phyloP scores from a whole-genome alignment of 2,888 invertebrate genomes.

The Villa cingulata region DNA sequence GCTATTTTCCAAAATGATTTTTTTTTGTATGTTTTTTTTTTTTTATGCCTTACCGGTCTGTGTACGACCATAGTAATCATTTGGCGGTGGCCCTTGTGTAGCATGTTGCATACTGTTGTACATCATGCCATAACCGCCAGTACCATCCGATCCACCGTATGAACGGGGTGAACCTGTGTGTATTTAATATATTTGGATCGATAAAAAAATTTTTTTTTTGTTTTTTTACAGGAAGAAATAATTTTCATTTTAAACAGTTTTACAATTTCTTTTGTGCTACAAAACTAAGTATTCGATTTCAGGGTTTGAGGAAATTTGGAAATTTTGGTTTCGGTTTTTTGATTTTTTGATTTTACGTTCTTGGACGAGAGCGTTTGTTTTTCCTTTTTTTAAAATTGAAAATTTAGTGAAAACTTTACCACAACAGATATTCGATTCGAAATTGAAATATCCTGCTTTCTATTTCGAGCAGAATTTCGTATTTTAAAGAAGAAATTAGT shows the following conservation, averaged over 20 bases:
- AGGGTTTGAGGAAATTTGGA: no score
- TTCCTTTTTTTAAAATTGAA: no score
- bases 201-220: slow-evolving; percentile 7
- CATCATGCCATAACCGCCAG: slow-evolving; percentile 28
- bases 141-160: slow-evolving; percentile 30
- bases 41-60: slow-evolving; percentile 33
- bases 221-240: neutral
- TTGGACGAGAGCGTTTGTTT: no score
- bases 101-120: slow-evolving; percentile 27
- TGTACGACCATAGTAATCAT: slow-evolving; percentile 34
- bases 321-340: no score
- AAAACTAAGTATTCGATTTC: no score
- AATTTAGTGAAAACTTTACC: no score
- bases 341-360: no score
- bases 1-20: neutral
- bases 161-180: slow-evolving; percentile 32
- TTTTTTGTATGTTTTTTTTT: neutral
- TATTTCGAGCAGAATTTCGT: no score
- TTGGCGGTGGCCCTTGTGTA: slow-evolving; percentile 26
- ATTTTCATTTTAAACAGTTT: neutral
- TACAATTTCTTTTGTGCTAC: neutral
- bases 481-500: no score
- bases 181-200: slow-evolving; percentile 2
- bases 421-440: no score
- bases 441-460: no score